phyloP scores from a whole-genome alignment of 2,113 vertebrate species.

The Megaleporinus macrocephalus region DNA sequence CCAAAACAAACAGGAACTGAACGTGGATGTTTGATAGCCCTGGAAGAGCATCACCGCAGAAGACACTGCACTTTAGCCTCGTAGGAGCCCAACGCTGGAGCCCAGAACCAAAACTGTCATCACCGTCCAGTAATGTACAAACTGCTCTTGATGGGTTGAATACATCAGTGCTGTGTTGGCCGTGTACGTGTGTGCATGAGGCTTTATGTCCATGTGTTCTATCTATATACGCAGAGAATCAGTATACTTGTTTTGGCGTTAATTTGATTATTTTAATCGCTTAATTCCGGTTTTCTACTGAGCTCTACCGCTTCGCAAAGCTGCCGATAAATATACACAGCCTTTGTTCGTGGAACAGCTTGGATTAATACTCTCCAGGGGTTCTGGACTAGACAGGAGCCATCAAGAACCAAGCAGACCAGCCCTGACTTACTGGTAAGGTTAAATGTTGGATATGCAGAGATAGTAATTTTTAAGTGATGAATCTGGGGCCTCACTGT shows the following conservation, averaged over 20 bases:
- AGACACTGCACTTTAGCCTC: neutral
- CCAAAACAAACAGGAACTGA: no score
- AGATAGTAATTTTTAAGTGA: neutral
- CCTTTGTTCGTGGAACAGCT: neutral
- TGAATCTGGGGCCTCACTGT: neutral
- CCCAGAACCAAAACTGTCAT: neutral
- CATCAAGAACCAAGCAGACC: neutral
- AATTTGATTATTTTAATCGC: neutral
- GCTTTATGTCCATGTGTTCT: neutral
- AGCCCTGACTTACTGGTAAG: neutral
- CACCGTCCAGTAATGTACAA: neutral
- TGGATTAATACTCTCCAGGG: conserved; percentile 3
- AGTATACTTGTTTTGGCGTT: neutral
- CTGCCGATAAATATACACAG: conserved; percentile 30
- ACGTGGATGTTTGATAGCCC: no score
- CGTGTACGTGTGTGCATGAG: neutral
- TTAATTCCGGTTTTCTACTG: neutral
- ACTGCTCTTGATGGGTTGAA: neutral
- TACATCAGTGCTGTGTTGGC: neutral
- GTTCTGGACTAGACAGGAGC: neutral
- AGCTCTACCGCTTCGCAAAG: conserved; percentile 39
- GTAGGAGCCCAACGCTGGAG: neutral
- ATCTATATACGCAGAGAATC: neutral
- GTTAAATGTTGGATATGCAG: neutral
- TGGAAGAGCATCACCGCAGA: neutral